A percentile compares a stretch with the other conserved stretches of the same genome.
These are phyloP conservation scores for Dicycla oo DNA, from an alignment of 2,888 invertebrate genomes.

Conservation along the genomic window DNA sequence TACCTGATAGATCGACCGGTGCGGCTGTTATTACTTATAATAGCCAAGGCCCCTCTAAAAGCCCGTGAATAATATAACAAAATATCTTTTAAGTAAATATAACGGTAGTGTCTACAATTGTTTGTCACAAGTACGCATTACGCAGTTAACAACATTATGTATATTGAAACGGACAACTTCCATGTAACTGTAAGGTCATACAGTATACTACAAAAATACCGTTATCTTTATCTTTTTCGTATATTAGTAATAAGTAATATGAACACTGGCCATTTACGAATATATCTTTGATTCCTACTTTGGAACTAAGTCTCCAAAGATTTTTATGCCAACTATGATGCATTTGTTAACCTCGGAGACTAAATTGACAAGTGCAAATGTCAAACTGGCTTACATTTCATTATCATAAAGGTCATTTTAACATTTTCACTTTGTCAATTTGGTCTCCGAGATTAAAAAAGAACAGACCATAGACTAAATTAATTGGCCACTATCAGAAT, in stretches of 20 bases:
- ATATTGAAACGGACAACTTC: constrained; percentile 65
- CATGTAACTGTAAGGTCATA: constrained; percentile 62
- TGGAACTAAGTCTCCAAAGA: background rate
- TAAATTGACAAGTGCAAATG: too few relatives aligned
- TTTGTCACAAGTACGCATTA: constrained; percentile 48
- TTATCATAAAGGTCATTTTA: too few relatives aligned
- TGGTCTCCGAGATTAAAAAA: too few relatives aligned
- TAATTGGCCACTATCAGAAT: background rate
- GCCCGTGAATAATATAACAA: too few relatives aligned
- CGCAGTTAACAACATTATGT: constrained; percentile 61
- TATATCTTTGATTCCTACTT: constrained; percentile 1
- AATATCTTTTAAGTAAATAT: constrained; percentile 8
- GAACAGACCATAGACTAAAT: too few relatives aligned
- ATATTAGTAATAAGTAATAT: constrained; percentile 12
- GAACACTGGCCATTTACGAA: background rate
- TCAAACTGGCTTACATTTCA: too few relatives aligned
- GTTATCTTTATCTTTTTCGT: constrained; percentile 44
- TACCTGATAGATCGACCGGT: too few relatives aligned
- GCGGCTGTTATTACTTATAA: too few relatives aligned
- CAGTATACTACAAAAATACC: constrained; percentile 35
- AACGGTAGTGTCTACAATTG: constrained; percentile 24
- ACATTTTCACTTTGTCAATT: too few relatives aligned
- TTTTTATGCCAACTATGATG: background rate
- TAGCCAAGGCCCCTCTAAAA: too few relatives aligned
- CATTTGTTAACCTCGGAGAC: too few relatives aligned